Evolutionary conservation across 2,888 invertebrate genomes (phyloP).

Genomic region (Sympetrum striolatum): DNA sequence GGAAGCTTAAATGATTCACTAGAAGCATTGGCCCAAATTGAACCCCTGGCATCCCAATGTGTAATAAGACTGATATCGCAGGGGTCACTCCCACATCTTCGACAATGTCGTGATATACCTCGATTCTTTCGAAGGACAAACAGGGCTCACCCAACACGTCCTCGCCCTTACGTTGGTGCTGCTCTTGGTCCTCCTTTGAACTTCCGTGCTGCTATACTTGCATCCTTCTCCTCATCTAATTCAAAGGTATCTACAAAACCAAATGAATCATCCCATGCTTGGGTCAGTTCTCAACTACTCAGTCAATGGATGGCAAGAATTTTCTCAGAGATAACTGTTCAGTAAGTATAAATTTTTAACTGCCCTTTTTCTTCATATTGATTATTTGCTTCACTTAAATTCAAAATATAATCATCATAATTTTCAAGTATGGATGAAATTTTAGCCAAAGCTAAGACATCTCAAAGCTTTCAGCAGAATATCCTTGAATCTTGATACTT

Average conservation of each 20-base stretch:
- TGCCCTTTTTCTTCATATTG: too few relatives aligned
- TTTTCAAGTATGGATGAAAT: too few relatives aligned
- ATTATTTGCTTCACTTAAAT: too few relatives aligned
- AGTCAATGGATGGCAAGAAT: conserved; percentile 58
- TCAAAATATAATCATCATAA: too few relatives aligned
- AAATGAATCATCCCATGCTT: conserved; percentile 57
- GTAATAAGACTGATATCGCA: conserved; percentile 58
- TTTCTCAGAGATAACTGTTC: conserved; percentile 62
- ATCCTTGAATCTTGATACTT: too few relatives aligned
- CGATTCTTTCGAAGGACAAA: conserved; percentile 91
- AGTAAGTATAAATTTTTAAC: conserved; percentile 60
- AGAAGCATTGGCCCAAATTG: conserved; percentile 46
- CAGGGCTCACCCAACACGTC: conserved; percentile 80
- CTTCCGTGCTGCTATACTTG: conserved; percentile 59
- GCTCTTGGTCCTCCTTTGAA: conserved; percentile 68
- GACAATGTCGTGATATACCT: conserved; percentile 92
- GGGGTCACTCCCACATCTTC: conserved; percentile 68
- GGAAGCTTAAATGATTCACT: conserved; percentile 52
- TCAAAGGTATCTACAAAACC: not conserved
- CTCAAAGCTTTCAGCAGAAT: too few relatives aligned
- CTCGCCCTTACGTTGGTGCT: conserved; percentile 79
- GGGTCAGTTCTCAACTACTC: conserved; percentile 48
- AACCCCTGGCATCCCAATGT: conserved; percentile 57
- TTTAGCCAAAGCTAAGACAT: too few relatives aligned
- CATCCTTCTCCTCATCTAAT: not conserved